Base-by-base conservation (phyloP, 2,888 invertebrate genomes). In the Eumacrocentrus americanus region DNA sequence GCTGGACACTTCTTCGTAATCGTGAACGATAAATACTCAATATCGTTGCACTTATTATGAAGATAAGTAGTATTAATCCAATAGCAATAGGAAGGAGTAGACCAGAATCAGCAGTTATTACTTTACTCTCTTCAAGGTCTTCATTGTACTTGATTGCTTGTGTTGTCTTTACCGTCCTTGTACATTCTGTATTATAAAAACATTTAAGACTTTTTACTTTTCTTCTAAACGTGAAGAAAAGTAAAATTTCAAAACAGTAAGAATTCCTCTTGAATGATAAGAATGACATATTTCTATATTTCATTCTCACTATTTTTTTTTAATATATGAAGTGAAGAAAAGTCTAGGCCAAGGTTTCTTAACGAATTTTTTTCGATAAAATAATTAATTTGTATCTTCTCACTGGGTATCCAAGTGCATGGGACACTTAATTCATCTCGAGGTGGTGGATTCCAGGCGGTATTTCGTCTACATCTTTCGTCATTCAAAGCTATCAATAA, bases 391-490 rank as follows among this genome's bases (percentile, higher is more conserved):
- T n/a, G 34, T 23, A 29, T 25, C 12, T 25, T 51, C 56, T 63
- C 59, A 66, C 68, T 40, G 22, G 53, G 48, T 1, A 66, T 6
- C 70, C 68, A 68, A 0, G n/a, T 7, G 46, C 73, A 73, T 3
- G 62, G 51, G 7, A 34, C 16, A 2, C 29, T 20, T 0, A 37
- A 16, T 9, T 29, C 5, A n/a, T 46, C n/a, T 18, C 61, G 35
- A 4, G 46, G 58, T 1, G 58, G 61, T 9, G 68, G 65, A 0
- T 68, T 60, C 73, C 73, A 73, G 7, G 70, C 11, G 3, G 66
- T 63, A 3, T 53, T n/a, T 20, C 20, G 12, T 5, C 18, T 3
- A 20, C 72, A 72, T 25, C 73, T 71, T 2, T 52, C 50, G 55
- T 73, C 73, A 12, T 5, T 1, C 16, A 69, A n/a, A 6, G 2